Percentiles rank a stretch among this genome's conserved stretches.
phyloP scores from a whole-genome alignment of 92 coral and sea anemone species.

The Galaxea fascicularis region DNA sequence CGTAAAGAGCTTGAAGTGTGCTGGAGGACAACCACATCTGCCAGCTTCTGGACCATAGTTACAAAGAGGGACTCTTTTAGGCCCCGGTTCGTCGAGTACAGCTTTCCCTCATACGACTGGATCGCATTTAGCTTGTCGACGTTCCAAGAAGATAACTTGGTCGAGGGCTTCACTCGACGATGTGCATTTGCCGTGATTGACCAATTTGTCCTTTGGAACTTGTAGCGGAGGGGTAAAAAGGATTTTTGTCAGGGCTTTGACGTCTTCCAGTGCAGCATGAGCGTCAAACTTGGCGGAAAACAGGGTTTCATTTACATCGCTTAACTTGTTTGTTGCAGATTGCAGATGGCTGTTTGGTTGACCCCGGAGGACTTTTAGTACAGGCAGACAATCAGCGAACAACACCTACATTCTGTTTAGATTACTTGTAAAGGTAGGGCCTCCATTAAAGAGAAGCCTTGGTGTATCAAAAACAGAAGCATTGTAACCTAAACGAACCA shows the following conservation, averaged over 20 bases:
- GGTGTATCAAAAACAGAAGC: slow-evolving; percentile 12
- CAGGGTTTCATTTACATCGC: slow-evolving; percentile 6
- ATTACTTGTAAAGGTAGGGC: neutral
- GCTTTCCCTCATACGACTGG: slow-evolving; percentile 4
- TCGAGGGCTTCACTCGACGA: neutral
- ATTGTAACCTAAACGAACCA: slow-evolving; percentile 12
- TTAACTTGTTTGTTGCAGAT: slow-evolving; percentile 2
- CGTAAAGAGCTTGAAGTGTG: neutral
- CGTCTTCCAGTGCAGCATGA: slow-evolving; percentile 25
- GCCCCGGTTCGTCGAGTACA: slow-evolving; percentile 1
- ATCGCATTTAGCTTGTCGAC: neutral
- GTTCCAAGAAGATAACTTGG: neutral
- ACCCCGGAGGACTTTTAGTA: neutral
- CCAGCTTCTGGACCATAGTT: slow-evolving; percentile 13
- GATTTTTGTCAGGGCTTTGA: slow-evolving; percentile 16
- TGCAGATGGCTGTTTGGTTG: neutral
- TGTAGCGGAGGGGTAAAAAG: neutral
- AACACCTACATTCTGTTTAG: neutral
- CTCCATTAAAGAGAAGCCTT: slow-evolving; percentile 8
- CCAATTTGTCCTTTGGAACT: neutral
- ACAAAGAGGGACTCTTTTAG: neutral
- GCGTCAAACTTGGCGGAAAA: neutral
- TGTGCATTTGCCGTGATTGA: neutral
- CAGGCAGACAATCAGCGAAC: neutral
- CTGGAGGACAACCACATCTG: neutral